A percentile compares a stretch with the other conserved stretches of the same genome.
Conservation (phyloP, 1,140 invertebrate genomes). For the Ceratoteleas bidentatus region DNA sequence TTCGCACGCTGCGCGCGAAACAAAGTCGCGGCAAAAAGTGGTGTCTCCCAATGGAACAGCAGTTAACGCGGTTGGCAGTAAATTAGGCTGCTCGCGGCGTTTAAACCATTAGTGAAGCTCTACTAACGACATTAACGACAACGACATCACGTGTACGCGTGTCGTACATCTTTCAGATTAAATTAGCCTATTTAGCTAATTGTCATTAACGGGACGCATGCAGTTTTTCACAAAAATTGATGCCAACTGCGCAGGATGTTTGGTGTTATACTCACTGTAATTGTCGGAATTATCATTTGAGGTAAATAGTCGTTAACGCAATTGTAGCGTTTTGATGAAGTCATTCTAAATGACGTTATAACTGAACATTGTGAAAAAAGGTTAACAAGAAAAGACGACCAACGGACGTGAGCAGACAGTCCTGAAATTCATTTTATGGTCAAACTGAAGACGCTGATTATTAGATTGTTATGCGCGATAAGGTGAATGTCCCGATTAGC, state of each 20-base stretch:
- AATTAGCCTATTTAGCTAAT: constrained; percentile 49
- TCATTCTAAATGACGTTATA: too few relatives aligned
- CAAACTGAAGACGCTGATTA: too few relatives aligned
- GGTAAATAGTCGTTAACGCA: neutral
- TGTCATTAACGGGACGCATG: constrained; percentile 38
- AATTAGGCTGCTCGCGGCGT: constrained; percentile 29
- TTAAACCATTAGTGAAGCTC: constrained; percentile 51
- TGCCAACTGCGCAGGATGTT: constrained; percentile 12
- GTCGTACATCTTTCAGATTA: constrained; percentile 33
- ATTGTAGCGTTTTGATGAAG: too few relatives aligned
- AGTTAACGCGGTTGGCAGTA: constrained; percentile 21
- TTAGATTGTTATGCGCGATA: too few relatives aligned
- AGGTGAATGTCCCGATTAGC: too few relatives aligned
- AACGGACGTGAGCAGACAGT: too few relatives aligned
- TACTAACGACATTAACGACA: constrained; percentile 51
- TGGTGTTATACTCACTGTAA: constrained; percentile 24
- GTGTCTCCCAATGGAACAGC: constrained; percentile 28
- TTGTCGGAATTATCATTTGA: constrained; percentile 17
- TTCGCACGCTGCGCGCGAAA: neutral
- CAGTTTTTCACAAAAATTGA: constrained; percentile 28
- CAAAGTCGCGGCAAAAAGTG: constrained; percentile 8
- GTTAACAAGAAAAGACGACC: too few relatives aligned
- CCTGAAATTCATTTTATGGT: too few relatives aligned
- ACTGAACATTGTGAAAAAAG: too few relatives aligned
- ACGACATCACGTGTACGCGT: constrained; percentile 17